Evolutionary conservation across 2,888 invertebrate species (phyloP), one percentile per base, ranked within the genome.

Genomic region (Caenorhabditis zanzibari): DNA sequence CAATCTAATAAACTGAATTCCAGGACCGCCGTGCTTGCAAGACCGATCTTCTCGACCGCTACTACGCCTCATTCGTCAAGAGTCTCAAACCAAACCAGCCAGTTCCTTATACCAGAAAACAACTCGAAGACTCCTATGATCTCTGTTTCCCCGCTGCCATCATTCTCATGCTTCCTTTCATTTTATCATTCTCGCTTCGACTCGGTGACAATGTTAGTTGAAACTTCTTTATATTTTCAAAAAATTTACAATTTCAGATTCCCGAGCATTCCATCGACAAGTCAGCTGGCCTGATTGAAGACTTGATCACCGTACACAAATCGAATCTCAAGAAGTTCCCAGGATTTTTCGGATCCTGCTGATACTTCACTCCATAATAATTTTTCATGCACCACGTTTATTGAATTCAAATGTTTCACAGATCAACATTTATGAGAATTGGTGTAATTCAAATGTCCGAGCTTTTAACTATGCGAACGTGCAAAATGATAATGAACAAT

Each of bases 81-180:
- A 56, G 47, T 22, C 64, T 79, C 32, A 56, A 64, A 35, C 6
- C 19, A 4, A 10, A 16, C 1, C 16, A 56, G 6, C 5, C 56
- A n/a, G 16, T 47, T n/a, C 79, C 79, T 38, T 79, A 79, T 26
- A 61, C 79, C 3, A 35, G 63, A 14, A 24, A 64, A n/a, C 79
- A 79, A 47, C 69, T 79, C 16, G 28, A 41, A 6, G 47, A 64
- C n/a, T 79, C 79, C 0, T 79, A 58, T 38, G 64, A 79, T 14
- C 28, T 79, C 0, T 79, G 79, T 14, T 79, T 79, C 49, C 79
- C 79, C 0, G 79, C 79, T n/a, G 71, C 79, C 2, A 56, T 79
- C 26, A 79, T 79, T 19, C 71, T 79, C 6, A 79, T 79, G 79
- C 64, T 79, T 47, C 79, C 79, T 0, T 79, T 79, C 49, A 79